These are phyloP conservation scores for Dromiciops gliroides DNA, from an alignment of 2,113 vertebrate species.

Conservation along the genomic window DNA sequence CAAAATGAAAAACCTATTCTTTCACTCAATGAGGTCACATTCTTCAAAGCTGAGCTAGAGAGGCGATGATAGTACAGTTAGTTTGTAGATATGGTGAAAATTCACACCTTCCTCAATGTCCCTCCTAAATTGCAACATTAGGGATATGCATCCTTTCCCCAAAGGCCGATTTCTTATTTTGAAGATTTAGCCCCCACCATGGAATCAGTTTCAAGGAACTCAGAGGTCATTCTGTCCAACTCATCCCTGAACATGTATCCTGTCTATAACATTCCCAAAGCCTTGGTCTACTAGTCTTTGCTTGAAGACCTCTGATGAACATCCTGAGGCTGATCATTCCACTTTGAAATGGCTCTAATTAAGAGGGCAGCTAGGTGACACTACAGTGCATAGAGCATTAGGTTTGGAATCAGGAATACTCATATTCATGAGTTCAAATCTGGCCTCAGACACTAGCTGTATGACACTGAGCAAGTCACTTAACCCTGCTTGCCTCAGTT, in stretches of 20 bases:
- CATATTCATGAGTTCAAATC: neutral
- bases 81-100: neutral
- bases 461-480: neutral
- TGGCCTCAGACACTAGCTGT: neutral
- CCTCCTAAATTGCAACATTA: neutral
- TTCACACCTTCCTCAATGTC: neutral
- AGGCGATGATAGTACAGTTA: neutral
- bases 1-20: neutral
- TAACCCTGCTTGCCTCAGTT: neutral
- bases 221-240: neutral
- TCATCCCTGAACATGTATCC: neutral
- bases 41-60: neutral
- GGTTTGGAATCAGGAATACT: neutral
- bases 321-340: neutral
- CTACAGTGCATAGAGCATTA: neutral
- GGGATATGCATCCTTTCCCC: neutral
- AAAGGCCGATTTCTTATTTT: neutral
- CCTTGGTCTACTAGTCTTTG: neutral
- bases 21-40: neutral
- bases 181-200: neutral
- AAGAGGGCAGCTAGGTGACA: neutral
- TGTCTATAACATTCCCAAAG: neutral
- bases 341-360: neutral
- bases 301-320: neutral
- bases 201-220: neutral